A percentile compares a stretch with the other conserved stretches of the same genome.
Evolutionary conservation across 1,140 invertebrate genomes (phyloP).

Genomic region (Trinorchestia longiramus): DNA sequence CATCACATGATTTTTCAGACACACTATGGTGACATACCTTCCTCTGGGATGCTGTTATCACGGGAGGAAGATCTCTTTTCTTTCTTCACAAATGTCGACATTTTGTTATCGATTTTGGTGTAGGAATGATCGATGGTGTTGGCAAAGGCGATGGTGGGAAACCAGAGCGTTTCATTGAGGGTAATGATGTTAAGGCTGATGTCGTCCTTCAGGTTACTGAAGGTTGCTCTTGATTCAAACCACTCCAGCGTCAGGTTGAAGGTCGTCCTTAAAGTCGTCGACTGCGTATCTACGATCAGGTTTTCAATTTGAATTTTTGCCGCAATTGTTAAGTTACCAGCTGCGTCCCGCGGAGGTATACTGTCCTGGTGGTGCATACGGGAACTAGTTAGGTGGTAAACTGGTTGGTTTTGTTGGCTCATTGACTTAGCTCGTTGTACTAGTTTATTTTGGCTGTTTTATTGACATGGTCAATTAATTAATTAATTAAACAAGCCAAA

Average conservation of each 20-base stretch:
- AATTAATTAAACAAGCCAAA: too few relatives aligned
- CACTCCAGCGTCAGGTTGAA: slow-evolving; percentile 61
- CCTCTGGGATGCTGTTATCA: not conserved
- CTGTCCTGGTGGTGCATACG: not conserved
- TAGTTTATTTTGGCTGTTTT: too few relatives aligned
- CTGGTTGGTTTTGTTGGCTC: too few relatives aligned
- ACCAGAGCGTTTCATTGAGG: slow-evolving; percentile 5
- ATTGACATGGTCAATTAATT: too few relatives aligned
- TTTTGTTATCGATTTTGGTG: not conserved
- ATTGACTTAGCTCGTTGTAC: too few relatives aligned
- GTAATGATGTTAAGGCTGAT: slow-evolving; percentile 38
- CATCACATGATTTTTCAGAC: not conserved
- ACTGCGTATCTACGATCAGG: not conserved
- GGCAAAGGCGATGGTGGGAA: slow-evolving; percentile 34
- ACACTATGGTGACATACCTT: not conserved
- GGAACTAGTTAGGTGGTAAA: too few relatives aligned
- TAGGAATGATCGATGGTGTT: slow-evolving; percentile 19
- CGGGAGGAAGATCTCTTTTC: not conserved
- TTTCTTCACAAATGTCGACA: slow-evolving; percentile 7
- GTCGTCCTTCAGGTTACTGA: slow-evolving; percentile 60
- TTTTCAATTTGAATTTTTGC: slow-evolving; percentile 18
- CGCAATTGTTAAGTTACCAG: not conserved
- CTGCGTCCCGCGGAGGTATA: not conserved
- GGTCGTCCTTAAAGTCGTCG: slow-evolving; percentile 58
- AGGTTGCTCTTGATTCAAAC: slow-evolving; percentile 59